Percentiles rank a stretch among this genome's conserved stretches.
Evolutionary conservation across 2,888 invertebrate species (phyloP).

Genomic region (Calephelis perditalis): DNA sequence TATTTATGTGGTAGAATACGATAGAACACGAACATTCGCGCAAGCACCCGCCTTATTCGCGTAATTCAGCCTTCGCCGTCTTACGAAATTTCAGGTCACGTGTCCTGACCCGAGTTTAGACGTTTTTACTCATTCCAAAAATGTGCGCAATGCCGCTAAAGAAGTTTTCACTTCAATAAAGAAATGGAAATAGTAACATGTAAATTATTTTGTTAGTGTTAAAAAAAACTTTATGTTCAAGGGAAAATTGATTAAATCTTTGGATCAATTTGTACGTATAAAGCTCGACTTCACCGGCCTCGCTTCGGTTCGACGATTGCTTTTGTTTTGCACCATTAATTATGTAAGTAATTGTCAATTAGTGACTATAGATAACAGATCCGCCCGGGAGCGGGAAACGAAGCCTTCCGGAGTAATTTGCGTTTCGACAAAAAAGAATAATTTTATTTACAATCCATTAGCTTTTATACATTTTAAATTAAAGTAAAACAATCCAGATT

Average conservation of each 20-base stretch:
- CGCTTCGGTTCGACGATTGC: constrained; percentile 17
- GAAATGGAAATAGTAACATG: too few relatives aligned
- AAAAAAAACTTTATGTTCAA: too few relatives aligned
- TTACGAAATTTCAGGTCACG: too few relatives aligned
- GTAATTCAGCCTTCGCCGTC: too few relatives aligned
- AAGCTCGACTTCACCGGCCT: constrained; percentile 7
- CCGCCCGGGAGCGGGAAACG: constrained; percentile 21
- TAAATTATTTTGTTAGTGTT: too few relatives aligned
- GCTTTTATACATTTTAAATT: constrained; percentile 18
- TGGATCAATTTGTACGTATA: constrained; percentile 7
- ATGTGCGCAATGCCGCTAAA: too few relatives aligned
- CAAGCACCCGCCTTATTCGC: too few relatives aligned
- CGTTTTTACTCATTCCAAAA: too few relatives aligned
- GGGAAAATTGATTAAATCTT: constrained; percentile 1
- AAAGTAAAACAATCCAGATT: constrained; percentile 2
- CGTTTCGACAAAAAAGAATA: constrained; percentile 23
- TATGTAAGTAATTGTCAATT: constrained; percentile 30
- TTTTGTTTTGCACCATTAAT: constrained; percentile 27
- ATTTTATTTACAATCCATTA: constrained; percentile 23
- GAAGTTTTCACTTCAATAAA: too few relatives aligned
- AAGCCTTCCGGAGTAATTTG: constrained; percentile 23
- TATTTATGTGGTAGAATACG: too few relatives aligned
- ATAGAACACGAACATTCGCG: too few relatives aligned
- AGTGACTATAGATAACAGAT: constrained; percentile 24
- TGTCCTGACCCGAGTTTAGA: too few relatives aligned